phyloP scores from a whole-genome alignment of 2,797 vertebrate species.

The Siniperca obscura region DNA sequence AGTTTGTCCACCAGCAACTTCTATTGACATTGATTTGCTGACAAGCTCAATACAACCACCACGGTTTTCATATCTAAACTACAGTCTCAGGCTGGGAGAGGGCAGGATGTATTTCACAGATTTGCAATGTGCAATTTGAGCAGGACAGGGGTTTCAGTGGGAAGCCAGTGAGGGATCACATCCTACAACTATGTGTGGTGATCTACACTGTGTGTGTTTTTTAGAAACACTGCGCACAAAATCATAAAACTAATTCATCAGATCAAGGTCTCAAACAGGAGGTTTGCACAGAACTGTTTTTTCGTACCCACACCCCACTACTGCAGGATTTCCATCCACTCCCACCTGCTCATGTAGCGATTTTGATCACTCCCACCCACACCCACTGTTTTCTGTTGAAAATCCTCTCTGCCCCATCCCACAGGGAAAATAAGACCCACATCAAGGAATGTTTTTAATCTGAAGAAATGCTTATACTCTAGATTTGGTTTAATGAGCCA shows the following conservation, averaged over 20 bases:
- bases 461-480: constrained; percentile 7
- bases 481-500: background rate
- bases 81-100: background rate
- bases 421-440: constrained; percentile 8
- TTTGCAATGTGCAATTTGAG: background rate
- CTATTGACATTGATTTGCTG: constrained; percentile 5
- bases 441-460: background rate
- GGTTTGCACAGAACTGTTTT: constrained; percentile 10
- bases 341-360: background rate
- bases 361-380: constrained; percentile 15
- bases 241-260: background rate
- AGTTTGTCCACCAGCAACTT: background rate
- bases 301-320: background rate
- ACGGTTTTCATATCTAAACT: background rate
- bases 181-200: background rate
- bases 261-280: background rate
- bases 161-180: constrained; percentile 18
- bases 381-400: background rate
- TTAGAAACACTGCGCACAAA: background rate
- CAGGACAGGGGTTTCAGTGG: background rate
- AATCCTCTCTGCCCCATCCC: constrained; percentile 24
- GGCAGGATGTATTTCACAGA: background rate
- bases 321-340: constrained; percentile 7
- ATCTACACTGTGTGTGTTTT: background rate
- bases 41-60: background rate